Evolutionary conservation across 2,888 invertebrate genomes (phyloP).

Genomic region (Phortica okadai): DNA sequence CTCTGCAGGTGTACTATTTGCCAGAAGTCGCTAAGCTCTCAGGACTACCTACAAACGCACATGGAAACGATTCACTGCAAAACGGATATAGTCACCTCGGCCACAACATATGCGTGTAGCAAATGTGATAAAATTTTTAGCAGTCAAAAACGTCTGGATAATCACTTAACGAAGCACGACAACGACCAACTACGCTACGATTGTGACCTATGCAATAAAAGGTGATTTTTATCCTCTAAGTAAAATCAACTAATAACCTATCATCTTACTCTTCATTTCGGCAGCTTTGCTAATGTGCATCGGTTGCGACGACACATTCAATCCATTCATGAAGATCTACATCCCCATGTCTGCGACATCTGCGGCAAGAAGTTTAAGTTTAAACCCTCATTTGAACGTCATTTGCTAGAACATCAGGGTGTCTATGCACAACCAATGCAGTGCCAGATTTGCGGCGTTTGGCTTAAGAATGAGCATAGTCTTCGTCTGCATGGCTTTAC

Average conservation of each 20-base stretch:
- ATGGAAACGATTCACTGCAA: conserved; percentile 64
- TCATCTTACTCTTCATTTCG: not conserved
- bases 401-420: conserved; percentile 67
- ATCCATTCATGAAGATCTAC: conserved; percentile 67
- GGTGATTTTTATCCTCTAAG: conserved; percentile 38
- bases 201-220: conserved; percentile 59
- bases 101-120: conserved; percentile 57
- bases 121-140: conserved; percentile 63
- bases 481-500: conserved; percentile 61
- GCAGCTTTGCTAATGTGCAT: conserved; percentile 64
- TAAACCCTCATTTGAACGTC: conserved; percentile 68
- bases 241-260: not conserved
- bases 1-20: conserved; percentile 56
- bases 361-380: conserved; percentile 72
- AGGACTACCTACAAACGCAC: conserved; percentile 61
- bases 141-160: conserved; percentile 56
- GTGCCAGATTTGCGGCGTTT: conserved; percentile 64
- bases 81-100: conserved; percentile 53
- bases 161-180: conserved; percentile 59
- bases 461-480: conserved; percentile 70
- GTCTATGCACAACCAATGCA: conserved; percentile 68
- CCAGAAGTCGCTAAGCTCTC: conserved; percentile 61
- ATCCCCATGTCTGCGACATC: conserved; percentile 68
- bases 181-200: conserved; percentile 61
- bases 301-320: conserved; percentile 65